A percentile compares a stretch with the other conserved stretches of the same genome.
These are phyloP conservation scores for Cacatua alba DNA, from an alignment of 2,113 vertebrate species.

Conservation along the genomic window DNA sequence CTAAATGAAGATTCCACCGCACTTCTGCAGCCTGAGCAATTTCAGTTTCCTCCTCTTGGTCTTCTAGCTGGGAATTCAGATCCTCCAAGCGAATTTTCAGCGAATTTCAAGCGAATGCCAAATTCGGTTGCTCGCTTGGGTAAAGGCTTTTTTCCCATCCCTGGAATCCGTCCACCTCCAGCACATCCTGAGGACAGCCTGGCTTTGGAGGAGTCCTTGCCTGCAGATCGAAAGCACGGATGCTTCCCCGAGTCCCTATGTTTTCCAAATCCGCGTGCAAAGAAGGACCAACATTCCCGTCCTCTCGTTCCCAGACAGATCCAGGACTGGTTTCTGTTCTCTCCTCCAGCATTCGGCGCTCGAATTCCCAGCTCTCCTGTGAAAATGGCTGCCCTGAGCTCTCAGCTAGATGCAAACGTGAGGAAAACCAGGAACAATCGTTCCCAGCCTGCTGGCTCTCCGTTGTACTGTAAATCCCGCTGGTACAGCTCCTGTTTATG, in stretches of 20 bases:
- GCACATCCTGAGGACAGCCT: rapidly evolving
- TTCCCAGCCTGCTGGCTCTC: not conserved
- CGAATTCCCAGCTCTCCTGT: not conserved
- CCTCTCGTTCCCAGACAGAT: not conserved
- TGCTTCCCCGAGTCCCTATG: not conserved
- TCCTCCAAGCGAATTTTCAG: not conserved
- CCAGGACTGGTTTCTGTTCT: not conserved
- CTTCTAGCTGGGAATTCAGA: not conserved
- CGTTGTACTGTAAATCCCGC: not conserved
- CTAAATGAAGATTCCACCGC: rapidly evolving
- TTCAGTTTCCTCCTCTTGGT: not conserved
- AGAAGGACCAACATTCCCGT: rapidly evolving
- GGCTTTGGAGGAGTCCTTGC: not conserved
- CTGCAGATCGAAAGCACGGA: not conserved
- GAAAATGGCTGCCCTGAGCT: not conserved
- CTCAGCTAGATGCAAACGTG: not conserved
- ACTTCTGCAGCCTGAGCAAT: not conserved
- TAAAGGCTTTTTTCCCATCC: not conserved
- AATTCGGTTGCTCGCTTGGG: not conserved
- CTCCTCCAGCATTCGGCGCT: rapidly evolving
- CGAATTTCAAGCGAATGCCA: too few species aligned
- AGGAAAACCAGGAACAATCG: not conserved
- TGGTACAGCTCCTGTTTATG: not conserved
- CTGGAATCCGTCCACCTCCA: not conserved
- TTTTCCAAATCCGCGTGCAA: not conserved